These are phyloP conservation scores for Nylanderia fulva DNA, from an alignment of 1,140 invertebrate species.

Conservation along the genomic window DNA sequence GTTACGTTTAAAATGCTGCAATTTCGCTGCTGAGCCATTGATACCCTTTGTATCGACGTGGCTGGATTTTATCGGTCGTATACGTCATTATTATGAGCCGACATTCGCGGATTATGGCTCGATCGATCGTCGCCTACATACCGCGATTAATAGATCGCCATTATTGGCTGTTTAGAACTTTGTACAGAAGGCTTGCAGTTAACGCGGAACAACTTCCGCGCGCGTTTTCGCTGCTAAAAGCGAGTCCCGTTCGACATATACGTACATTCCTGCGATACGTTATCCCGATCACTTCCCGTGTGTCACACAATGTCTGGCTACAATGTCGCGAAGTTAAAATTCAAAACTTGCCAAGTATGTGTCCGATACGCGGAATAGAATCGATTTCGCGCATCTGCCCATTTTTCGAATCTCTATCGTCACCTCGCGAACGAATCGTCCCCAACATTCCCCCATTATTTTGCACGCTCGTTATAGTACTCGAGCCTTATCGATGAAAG, in stretches of 20 bases:
- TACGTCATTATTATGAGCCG: conserved; percentile 9
- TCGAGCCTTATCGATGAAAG: conserved; percentile 31
- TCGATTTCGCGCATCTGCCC: conserved; percentile 3
- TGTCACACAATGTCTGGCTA: neutral
- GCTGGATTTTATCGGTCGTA: conserved; percentile 29
- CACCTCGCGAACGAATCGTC: conserved; percentile 2
- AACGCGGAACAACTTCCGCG: conserved; percentile 35
- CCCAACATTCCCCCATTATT: neutral
- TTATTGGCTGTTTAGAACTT: conserved; percentile 55
- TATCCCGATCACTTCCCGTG: conserved; percentile 4
- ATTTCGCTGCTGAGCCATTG: neutral
- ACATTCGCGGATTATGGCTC: conserved; percentile 28
- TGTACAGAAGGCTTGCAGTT: conserved; percentile 40
- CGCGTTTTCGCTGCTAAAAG: conserved; percentile 17
- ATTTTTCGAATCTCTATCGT: neutral
- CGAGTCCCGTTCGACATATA: conserved; percentile 34
- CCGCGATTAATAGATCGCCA: conserved; percentile 51
- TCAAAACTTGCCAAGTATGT: conserved; percentile 24
- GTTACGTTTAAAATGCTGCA: neutral
- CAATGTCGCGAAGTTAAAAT: conserved; percentile 33
- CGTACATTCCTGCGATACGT: conserved; percentile 29
- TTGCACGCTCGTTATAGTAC: conserved; percentile 30
- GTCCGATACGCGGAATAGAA: neutral
- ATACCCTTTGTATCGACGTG: neutral
- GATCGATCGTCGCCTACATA: conserved; percentile 35